Conservation (phyloP, 2,797 vertebrate species). For the Falco naumanni region DNA sequence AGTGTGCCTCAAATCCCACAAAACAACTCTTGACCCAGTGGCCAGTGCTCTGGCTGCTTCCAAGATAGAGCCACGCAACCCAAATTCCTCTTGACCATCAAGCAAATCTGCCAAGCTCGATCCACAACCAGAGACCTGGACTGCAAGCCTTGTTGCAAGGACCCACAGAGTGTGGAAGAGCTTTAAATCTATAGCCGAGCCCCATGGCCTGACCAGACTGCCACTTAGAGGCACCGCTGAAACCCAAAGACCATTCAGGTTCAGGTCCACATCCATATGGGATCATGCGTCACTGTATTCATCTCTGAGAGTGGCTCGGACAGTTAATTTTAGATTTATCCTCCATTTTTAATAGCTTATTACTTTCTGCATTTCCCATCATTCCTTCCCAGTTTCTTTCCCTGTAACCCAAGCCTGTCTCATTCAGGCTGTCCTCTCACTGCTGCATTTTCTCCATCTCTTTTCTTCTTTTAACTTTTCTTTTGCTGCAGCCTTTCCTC, state of each 20-base stretch:
- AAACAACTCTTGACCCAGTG: not conserved
- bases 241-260: not conserved
- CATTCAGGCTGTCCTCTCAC: not conserved
- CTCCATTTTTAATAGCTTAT: not conserved
- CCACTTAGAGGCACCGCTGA: not conserved
- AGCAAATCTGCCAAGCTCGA: not conserved
- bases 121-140: not conserved
- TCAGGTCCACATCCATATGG: not conserved
- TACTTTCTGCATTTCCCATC: not conserved
- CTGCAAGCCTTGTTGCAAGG: not conserved
- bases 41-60: not conserved
- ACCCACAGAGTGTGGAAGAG: not conserved
- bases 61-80: not conserved
- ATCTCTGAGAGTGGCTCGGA: not conserved
- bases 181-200: not conserved
- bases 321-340: not conserved
- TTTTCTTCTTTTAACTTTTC: not conserved
- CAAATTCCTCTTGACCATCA: not conserved
- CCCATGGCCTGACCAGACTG: not conserved
- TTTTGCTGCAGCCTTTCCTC: not conserved
- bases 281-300: not conserved
- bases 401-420: not conserved
- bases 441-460: not conserved
- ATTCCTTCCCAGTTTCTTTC: not conserved
- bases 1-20: not conserved